Percentiles rank a stretch among this genome's conserved stretches.
These are phyloP conservation scores for Monodelphis domestica DNA, from an alignment of 2,797 vertebrate species.

Conservation along the genomic window DNA sequence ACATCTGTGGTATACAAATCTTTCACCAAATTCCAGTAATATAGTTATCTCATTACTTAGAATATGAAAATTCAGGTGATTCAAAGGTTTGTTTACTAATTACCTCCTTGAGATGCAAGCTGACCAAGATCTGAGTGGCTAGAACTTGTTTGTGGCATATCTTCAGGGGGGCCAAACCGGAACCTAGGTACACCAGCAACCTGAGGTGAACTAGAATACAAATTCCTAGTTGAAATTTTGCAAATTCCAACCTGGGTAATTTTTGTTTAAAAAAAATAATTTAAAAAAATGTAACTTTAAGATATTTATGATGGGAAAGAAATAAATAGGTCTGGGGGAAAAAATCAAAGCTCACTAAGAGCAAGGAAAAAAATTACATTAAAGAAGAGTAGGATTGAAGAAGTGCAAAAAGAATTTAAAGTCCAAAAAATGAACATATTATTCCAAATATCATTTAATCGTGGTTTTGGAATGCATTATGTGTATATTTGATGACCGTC, in stretches of 20 bases:
- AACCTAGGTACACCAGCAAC: slow-evolving; percentile 95
- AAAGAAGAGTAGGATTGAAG: slow-evolving; percentile 22
- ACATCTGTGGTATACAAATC: not conserved
- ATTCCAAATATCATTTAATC: slow-evolving; percentile 3
- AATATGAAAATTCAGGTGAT: not conserved
- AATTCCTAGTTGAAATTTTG: not conserved
- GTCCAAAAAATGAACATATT: slow-evolving; percentile 16
- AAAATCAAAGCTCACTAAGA: not conserved
- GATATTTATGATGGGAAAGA: not conserved
- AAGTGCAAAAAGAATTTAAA: not conserved
- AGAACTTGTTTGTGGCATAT: slow-evolving; percentile 92
- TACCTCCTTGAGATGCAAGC: slow-evolving; percentile 97
- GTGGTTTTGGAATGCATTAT: not conserved
- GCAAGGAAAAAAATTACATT: not conserved
- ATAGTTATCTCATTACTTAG: not conserved
- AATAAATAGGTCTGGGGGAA: not conserved
- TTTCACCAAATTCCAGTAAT: not conserved
- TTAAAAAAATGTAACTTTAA: not conserved
- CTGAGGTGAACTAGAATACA: slow-evolving; percentile 91
- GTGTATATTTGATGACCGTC: not conserved
- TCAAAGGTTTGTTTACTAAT: slow-evolving; percentile 20
- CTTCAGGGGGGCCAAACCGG: slow-evolving; percentile 93
- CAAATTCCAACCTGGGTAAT: not conserved
- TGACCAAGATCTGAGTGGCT: slow-evolving; percentile 96
- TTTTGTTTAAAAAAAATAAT: not conserved